Evolutionary conservation across 2,888 invertebrate genomes (phyloP), one percentile per base, ranked within the genome.

Genomic region (Oligia fasciuncula): DNA sequence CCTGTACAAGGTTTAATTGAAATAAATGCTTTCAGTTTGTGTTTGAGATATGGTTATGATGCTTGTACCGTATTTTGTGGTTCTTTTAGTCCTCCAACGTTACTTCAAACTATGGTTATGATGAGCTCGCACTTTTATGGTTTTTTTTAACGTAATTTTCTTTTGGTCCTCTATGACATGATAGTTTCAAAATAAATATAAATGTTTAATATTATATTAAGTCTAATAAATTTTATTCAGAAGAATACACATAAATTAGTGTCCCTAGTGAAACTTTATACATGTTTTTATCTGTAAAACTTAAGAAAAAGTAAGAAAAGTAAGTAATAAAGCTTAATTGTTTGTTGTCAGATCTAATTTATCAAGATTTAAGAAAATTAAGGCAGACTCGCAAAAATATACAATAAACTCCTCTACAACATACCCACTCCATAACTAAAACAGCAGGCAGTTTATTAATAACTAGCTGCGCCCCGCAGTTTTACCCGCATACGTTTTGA

Each of bases 401-500:
- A 19, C 1, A 9, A 19, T 0, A 40, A 62, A 57, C 14, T 62
- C 5, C 1, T 54, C 19, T 67, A 76, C 70, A 57, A 54, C 23
- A 51, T 46, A 11, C 62, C 14, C 43, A 66, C 43, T 17, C 13
- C 13, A 73, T 65, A 68, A 76, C 70, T 73, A 79, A 73, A 76
- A 6, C 74, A 65, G 60, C 77, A 62, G 69, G 51, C 76, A 79
- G 75, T 80, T 76, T 84, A 83, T 87, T 84, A 84, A 81, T 85
- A 82, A 90, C 35, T 35, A 35, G 35, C 35, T 35, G 35, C 4
- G 35, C 35, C 3, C 35, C 35, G 35, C 35, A 4, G 35, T 35
- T 35, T 35, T 4, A 35, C 35, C 35, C 35, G 35, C 35, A 35
- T 35, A 35, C 3, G 2, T 35, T 35, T 35, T 35, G 35, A 35